Percentiles rank a stretch among this genome's conserved stretches.
Conservation (phyloP, 30 jellyfish, hydroid and myxozoan species). For the Aurelia sp. region DNA sequence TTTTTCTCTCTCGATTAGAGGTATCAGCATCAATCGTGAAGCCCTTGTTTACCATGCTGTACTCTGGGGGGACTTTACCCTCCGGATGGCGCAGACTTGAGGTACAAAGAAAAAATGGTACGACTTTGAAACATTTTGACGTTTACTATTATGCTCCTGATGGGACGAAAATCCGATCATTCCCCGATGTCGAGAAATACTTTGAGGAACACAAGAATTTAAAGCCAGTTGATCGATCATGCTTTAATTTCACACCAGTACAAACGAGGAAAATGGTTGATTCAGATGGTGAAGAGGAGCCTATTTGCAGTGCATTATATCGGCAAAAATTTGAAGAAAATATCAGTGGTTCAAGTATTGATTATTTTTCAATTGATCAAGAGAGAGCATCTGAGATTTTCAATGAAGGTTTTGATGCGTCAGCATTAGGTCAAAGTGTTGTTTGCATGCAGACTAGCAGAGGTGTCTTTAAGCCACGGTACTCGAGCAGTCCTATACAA, state of each 20-base stretch:
- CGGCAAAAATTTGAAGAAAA: background rate
- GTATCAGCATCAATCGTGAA: too few relatives aligned
- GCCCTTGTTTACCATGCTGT: constrained; percentile 13
- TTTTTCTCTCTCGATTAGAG: too few relatives aligned
- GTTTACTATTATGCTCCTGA: constrained; percentile 63
- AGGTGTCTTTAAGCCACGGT: background rate
- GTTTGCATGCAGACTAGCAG: too few relatives aligned
- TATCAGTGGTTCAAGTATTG: constrained; percentile 7
- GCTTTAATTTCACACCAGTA: constrained; percentile 44
- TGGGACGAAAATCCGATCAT: constrained; percentile 64
- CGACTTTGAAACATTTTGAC: constrained; percentile 30
- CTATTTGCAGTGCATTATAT: background rate
- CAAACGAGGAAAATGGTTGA: constrained; percentile 2
- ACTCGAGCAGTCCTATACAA: background rate
- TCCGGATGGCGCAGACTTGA: constrained; percentile 75
- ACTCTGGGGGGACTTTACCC: constrained; percentile 71
- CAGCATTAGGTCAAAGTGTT: too few relatives aligned
- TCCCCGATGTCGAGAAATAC: constrained; percentile 46
- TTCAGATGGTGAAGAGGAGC: background rate
- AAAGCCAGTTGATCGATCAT: constrained; percentile 20
- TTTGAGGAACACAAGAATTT: constrained; percentile 10
- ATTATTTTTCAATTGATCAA: constrained; percentile 1
- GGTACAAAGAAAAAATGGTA: constrained; percentile 26
- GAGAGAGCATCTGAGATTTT: constrained; percentile 3
- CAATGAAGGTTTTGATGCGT: background rate